Evolutionary conservation across 2,888 invertebrate genomes (phyloP), one percentile per base, ranked within the genome.

Genomic region (Podabrus alpinus): DNA sequence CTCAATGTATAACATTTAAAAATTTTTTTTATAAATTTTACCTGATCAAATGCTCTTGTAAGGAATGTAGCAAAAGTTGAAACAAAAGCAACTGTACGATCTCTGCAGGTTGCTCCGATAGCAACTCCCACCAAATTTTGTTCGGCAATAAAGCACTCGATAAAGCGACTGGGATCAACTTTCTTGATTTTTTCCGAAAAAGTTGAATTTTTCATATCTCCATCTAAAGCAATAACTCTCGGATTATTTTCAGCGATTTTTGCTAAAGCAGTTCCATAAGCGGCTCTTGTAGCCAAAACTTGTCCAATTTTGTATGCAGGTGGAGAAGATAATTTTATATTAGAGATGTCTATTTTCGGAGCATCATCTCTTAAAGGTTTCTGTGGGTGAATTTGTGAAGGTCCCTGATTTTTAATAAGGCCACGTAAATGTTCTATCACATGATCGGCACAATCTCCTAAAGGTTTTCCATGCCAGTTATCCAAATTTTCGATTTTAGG

Each of bases 101-200:
- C 94, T 79, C 99, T 91, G 85, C 97, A 97, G 15, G 96, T 95
- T 71, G 95, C 95, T 19, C 99, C 99, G 81, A 97, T 96, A 0
- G 96, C 98, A 74, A 98, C 97, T 68, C 97, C 97, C 77, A 97
- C 97, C 85, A 98, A 89, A 89, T 98, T 99, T 90, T 99, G 99
- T 86, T 99, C 99, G 74, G 99, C 99, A 85, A 99, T 99, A 90
- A 95, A 99, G 87, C 99, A 98, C 88, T 99, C 99, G 81, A 99
- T 93, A 88, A 95, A 98, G 79, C 96, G 92, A 69, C 90, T 89
- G 1, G 93, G 90, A 82, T 90, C 89, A 24, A 88, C 93, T 81
- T 94, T 92, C 86, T 94, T 94, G 79, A 99, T 91, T 85, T 95
- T 97, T 82, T 97, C 97, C 15, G 99, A 95, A 89, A 92, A 99